phyloP scores from a whole-genome alignment of 2,113 vertebrate genomes.

The Uropsilus gracilis region DNA sequence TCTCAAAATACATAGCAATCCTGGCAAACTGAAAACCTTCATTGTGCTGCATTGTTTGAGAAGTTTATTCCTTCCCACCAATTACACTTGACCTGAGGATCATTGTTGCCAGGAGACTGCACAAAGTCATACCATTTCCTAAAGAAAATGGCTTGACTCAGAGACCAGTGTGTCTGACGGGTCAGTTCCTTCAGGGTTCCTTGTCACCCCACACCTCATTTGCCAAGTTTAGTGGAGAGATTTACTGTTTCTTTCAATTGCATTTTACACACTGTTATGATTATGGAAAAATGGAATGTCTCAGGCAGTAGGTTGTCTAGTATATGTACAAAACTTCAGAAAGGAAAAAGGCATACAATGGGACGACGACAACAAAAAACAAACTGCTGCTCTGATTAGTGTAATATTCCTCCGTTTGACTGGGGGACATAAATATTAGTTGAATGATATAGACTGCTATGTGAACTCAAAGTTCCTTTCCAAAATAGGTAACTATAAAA shows the following conservation, averaged over 20 bases:
- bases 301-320: not conserved
- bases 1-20: not conserved
- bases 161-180: not conserved
- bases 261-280: not conserved
- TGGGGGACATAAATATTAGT: not conserved
- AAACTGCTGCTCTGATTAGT: slow-evolving; percentile 32
- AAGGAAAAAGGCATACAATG: slow-evolving; percentile 49
- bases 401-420: not conserved
- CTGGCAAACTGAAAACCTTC: not conserved
- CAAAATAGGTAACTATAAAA: not conserved
- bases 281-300: not conserved
- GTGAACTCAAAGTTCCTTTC: slow-evolving; percentile 37
- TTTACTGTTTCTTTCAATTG: not conserved
- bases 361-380: not conserved
- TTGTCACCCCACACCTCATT: not conserved
- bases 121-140: not conserved
- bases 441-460: not conserved
- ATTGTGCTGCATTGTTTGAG: not conserved
- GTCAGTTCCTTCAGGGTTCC: not conserved
- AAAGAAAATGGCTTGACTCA: not conserved
- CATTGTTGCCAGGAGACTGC: not conserved
- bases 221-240: not conserved
- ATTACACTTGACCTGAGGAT: not conserved
- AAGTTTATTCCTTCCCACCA: not conserved
- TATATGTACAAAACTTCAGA: not conserved